phyloP scores from a whole-genome alignment of 2,797 vertebrate genomes.

The Gambelia wislizenii region DNA sequence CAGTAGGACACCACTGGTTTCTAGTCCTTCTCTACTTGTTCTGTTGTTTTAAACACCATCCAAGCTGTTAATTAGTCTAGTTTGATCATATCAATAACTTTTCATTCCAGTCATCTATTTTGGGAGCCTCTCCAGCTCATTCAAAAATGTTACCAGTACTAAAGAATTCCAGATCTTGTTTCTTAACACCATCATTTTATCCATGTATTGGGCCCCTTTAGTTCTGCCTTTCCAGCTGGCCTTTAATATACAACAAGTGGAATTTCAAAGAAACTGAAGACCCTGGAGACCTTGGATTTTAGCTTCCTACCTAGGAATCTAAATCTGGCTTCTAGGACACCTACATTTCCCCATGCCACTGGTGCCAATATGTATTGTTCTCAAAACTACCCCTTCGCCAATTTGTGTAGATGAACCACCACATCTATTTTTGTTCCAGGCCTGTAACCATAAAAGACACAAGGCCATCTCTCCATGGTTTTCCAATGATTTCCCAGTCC shows the following conservation, averaged over 20 bases:
- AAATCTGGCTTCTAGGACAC: not conserved
- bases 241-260: not conserved
- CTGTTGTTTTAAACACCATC: too few relatives aligned
- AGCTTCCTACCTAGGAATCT: not conserved
- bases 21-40: too few relatives aligned
- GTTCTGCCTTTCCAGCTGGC: not conserved
- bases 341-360: not conserved
- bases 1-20: too few relatives aligned
- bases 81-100: too few relatives aligned
- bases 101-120: too few relatives aligned
- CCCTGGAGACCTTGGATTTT: not conserved
- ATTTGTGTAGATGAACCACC: not conserved
- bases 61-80: too few relatives aligned
- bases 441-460: not conserved
- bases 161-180: not conserved
- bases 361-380: not conserved
- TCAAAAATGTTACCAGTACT: too few relatives aligned
- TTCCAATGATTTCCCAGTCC: not conserved
- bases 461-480: not conserved
- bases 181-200: not conserved
- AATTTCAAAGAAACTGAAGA: not conserved
- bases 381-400: too few relatives aligned
- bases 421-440: not conserved
- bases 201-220: not conserved
- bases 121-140: too few relatives aligned